A percentile compares a stretch with the other conserved stretches of the same genome.
Conservation (phyloP, 2,113 vertebrate species). For the Nannospalax galili region DNA sequence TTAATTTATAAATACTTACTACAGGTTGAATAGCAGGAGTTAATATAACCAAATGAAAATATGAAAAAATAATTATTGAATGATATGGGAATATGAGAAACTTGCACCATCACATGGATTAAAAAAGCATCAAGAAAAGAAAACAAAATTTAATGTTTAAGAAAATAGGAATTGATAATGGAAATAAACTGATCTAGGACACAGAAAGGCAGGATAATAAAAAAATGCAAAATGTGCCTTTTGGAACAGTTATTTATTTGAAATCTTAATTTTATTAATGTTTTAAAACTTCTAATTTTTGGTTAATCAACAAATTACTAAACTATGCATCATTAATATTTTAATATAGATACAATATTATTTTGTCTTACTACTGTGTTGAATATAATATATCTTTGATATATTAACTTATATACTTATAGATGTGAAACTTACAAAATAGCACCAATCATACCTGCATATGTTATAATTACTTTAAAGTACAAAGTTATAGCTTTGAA, state of each 20-base stretch:
- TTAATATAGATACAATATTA: not conserved
- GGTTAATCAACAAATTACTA: not conserved
- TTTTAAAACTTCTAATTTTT: not conserved
- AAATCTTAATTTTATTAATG: not conserved
- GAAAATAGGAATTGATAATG: constrained; percentile 18
- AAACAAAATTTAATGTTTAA: not conserved
- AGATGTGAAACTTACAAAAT: not conserved
- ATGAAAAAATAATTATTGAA: not conserved
- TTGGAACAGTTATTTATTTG: not conserved
- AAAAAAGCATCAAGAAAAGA: not conserved
- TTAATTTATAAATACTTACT: not conserved
- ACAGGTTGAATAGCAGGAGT: not conserved
- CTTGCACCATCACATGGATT: not conserved
- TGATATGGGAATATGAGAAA: not conserved
- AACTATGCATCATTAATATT: not conserved
- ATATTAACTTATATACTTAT: not conserved
- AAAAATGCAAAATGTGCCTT: not conserved
- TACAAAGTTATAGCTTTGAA: not conserved
- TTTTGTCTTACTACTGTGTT: not conserved
- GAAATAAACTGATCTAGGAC: not conserved
- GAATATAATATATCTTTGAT: not conserved
- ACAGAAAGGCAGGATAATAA: not conserved
- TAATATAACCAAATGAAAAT: not conserved
- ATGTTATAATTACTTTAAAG: not conserved
- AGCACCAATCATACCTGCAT: not conserved